These are phyloP conservation scores for Furcula furcula DNA, from an alignment of 2,888 invertebrate species.

Conservation along the genomic window DNA sequence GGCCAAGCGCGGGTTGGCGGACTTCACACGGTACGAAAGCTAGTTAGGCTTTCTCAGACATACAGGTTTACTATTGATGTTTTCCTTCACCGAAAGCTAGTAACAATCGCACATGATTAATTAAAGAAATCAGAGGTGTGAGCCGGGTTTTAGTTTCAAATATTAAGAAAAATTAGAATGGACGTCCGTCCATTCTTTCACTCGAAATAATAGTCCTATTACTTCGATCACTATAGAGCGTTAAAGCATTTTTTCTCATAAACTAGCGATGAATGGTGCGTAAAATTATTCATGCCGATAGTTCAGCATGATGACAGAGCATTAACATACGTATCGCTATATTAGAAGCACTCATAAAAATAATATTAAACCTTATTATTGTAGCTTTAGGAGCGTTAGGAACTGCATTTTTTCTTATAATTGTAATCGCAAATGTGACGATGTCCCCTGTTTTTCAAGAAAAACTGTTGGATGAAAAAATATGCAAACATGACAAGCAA, in stretches of 20 bases:
- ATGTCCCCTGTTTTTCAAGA: conserved; percentile 11
- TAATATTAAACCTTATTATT: conserved; percentile 9
- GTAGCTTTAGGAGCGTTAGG: background rate
- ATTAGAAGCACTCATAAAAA: background rate
- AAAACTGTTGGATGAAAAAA: conserved; percentile 15
- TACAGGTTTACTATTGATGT: too few species aligned
- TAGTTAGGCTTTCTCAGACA: too few species aligned
- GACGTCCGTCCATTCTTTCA: too few species aligned
- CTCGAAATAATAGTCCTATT: too few species aligned
- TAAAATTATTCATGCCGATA: conserved; percentile 37
- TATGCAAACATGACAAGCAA: conserved; percentile 13
- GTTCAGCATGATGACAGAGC: conserved; percentile 28
- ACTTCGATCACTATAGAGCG: too few species aligned
- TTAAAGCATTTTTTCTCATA: conserved; percentile 20
- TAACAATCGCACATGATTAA: too few species aligned
- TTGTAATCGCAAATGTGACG: background rate
- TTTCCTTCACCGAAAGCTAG: too few species aligned
- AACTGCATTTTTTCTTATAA: background rate
- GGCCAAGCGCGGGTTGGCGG: too few species aligned
- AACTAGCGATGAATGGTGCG: conserved; percentile 30
- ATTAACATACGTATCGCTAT: conserved; percentile 34
- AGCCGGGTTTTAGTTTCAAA: too few species aligned
- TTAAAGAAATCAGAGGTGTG: too few species aligned
- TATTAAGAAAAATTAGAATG: too few species aligned
- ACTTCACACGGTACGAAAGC: too few species aligned